Conservation (phyloP, 2,888 invertebrate species). For the Drosophila siamana region DNA sequence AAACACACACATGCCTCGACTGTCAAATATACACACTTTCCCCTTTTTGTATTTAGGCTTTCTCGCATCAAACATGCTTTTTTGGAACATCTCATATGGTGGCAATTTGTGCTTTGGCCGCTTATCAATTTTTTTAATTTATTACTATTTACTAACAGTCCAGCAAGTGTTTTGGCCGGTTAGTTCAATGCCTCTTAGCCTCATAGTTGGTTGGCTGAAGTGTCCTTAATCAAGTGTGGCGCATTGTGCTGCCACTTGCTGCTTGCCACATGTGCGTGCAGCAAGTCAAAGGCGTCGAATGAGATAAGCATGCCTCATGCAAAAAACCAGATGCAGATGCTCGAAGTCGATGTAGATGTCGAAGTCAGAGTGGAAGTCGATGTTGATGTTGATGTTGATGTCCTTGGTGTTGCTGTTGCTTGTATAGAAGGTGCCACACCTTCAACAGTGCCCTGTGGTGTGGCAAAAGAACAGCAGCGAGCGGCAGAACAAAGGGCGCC, state of each 20-base stretch:
- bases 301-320: conserved; percentile 62
- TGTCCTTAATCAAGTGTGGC: conserved; percentile 24
- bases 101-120: too few relatives aligned
- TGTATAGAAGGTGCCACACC: conserved; percentile 5
- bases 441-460: neutral
- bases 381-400: conserved; percentile 3
- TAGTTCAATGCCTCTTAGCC: too few relatives aligned
- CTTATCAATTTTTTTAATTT: too few relatives aligned
- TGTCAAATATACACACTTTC: neutral
- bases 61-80: too few relatives aligned
- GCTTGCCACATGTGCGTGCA: conserved; percentile 5
- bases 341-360: conserved; percentile 7
- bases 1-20: conserved; percentile 21
- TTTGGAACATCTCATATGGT: too few relatives aligned
- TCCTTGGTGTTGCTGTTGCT: neutral
- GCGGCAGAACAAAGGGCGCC: conserved; percentile 12
- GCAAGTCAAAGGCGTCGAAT: conserved; percentile 18
- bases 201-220: neutral
- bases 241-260: conserved; percentile 26
- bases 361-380: neutral
- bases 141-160: too few relatives aligned
- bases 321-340: conserved; percentile 43
- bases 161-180: too few relatives aligned
- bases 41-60: too few relatives aligned
- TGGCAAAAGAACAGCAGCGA: neutral